A percentile compares a stretch with the other conserved stretches of the same genome.
These are phyloP conservation scores for Dione vanillae DNA, from an alignment of 2,888 invertebrate genomes.

Conservation along the genomic window DNA sequence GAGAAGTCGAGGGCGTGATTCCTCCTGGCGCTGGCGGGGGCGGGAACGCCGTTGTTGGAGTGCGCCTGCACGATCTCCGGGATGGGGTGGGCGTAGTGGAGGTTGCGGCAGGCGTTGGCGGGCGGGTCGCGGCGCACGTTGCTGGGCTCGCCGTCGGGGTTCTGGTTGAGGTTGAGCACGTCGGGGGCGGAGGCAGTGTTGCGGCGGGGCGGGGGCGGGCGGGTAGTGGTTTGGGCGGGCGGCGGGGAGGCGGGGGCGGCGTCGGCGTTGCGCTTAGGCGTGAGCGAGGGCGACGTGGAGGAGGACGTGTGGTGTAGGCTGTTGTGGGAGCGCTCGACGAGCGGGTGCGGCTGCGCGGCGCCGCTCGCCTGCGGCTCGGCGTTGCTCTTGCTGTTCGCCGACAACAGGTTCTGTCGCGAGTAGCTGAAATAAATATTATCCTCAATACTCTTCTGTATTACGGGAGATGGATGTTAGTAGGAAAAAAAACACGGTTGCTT, in stretches of 20 bases:
- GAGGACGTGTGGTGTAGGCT: constrained; percentile 68
- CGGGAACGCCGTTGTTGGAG: constrained; percentile 72
- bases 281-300: constrained; percentile 61
- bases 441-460: neutral
- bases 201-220: constrained; percentile 55
- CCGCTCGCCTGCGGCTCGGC: constrained; percentile 80
- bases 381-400: constrained; percentile 89
- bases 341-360: constrained; percentile 70
- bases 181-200: constrained; percentile 82
- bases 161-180: constrained; percentile 79
- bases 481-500: neutral
- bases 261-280: constrained; percentile 73
- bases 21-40: constrained; percentile 70
- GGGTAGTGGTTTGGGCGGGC: constrained; percentile 50
- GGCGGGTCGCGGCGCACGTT: constrained; percentile 51
- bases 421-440: constrained; percentile 84
- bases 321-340: constrained; percentile 85
- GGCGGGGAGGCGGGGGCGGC: constrained; percentile 50
- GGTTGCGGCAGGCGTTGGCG: constrained; percentile 64
- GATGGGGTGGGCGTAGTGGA: constrained; percentile 72
- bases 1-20: constrained; percentile 71
- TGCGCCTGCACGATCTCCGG: constrained; percentile 78
- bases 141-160: constrained; percentile 50
- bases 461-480: constrained; percentile 8
- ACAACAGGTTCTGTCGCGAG: constrained; percentile 94